Conservation (phyloP, 2,888 invertebrate genomes). For the Deroplatys truncata region DNA sequence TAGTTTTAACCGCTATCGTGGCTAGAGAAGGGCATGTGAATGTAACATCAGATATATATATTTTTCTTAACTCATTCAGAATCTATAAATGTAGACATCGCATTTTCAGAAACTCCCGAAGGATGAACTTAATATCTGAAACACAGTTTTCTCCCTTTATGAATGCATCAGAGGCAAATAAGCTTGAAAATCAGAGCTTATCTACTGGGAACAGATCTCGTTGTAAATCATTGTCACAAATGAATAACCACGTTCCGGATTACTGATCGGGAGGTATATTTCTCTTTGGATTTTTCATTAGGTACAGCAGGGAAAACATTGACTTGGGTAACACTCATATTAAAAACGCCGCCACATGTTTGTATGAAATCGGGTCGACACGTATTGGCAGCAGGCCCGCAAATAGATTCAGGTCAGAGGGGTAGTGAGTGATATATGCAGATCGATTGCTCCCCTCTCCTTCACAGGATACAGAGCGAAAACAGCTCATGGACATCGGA, state of each 20-base stretch:
- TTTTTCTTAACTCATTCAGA: too few species aligned
- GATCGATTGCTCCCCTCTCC: background rate
- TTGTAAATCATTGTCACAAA: background rate
- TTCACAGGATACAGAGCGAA: background rate
- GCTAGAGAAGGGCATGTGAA: too few species aligned
- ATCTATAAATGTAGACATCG: too few species aligned
- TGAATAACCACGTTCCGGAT: background rate
- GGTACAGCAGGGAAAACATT: too few species aligned
- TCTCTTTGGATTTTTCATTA: background rate
- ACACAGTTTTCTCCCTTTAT: too few species aligned
- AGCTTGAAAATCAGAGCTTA: too few species aligned
- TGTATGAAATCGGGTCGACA: background rate
- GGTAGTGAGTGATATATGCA: background rate
- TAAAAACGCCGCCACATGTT: background rate
- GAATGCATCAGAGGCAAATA: background rate
- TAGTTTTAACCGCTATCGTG: too few species aligned
- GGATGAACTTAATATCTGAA: too few species aligned
- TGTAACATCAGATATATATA: too few species aligned
- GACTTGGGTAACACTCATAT: background rate
- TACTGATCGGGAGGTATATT: background rate
- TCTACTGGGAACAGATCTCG: background rate
- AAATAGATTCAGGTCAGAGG: slow-evolving; percentile 1
- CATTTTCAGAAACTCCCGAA: too few species aligned
- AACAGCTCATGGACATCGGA: background rate
- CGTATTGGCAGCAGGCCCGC: background rate